Percentiles rank a stretch among this genome's conserved stretches.
phyloP scores from a whole-genome alignment of 1,140 invertebrate genomes.

The Cherax quadricarinatus region DNA sequence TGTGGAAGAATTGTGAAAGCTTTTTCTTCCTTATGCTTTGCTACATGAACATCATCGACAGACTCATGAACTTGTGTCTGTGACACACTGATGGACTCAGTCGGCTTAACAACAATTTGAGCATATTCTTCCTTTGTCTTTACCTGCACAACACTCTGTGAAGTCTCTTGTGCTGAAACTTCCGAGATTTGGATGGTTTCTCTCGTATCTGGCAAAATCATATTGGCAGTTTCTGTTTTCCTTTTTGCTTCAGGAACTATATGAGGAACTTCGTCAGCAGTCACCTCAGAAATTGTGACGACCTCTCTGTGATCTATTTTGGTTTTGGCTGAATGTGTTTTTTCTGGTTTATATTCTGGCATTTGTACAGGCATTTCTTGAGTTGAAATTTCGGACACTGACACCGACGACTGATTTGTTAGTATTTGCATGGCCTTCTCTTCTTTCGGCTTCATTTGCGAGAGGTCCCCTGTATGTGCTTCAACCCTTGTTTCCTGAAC shows the following conservation, averaged over 20 bases:
- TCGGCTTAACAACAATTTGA: constrained; percentile 34
- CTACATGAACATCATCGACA: constrained; percentile 76
- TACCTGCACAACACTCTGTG: constrained; percentile 18
- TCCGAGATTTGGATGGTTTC: constrained; percentile 49
- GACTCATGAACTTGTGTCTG: constrained; percentile 78
- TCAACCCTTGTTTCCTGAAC: constrained; percentile 56
- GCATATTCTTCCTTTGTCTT: constrained; percentile 51
- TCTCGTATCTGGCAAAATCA: constrained; percentile 34
- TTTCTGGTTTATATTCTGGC: constrained; percentile 49
- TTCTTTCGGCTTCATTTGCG: constrained; percentile 42
- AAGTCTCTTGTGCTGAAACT: constrained; percentile 32
- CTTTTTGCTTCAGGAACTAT: constrained; percentile 41
- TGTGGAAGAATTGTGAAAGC: constrained; percentile 77
- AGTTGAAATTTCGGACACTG: constrained; percentile 49
- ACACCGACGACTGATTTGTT: constrained; percentile 36
- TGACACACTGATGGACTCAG: constrained; percentile 33
- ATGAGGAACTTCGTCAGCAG: constrained; percentile 47
- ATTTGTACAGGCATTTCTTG: constrained; percentile 46
- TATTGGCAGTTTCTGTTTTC: constrained; percentile 39
- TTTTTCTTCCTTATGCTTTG: constrained; percentile 77
- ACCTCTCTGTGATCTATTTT: constrained; percentile 51
- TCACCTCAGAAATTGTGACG: constrained; percentile 45
- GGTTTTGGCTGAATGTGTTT: constrained; percentile 37
- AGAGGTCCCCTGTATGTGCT: constrained; percentile 34
- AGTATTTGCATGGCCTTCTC: constrained; percentile 47